phyloP scores from a whole-genome alignment of 2,888 invertebrate genomes.

The Eristalis tenax region DNA sequence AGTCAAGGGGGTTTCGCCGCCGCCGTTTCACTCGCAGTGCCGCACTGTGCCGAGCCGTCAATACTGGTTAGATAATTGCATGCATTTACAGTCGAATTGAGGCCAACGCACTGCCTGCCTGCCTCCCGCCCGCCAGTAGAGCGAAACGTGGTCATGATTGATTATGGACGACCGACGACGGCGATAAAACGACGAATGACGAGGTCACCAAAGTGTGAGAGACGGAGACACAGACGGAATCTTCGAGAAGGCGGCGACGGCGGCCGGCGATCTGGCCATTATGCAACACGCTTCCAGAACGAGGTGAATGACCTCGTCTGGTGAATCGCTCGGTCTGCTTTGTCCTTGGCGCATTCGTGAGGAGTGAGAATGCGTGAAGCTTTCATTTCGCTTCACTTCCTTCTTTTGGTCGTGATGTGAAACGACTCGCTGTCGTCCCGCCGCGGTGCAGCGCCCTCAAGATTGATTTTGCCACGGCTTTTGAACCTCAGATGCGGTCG shows the following conservation, averaged over 20 bases:
- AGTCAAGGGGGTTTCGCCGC: not conserved
- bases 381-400: not conserved
- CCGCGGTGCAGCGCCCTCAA: slow-evolving; percentile 1
- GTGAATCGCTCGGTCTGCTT: not conserved
- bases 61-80: slow-evolving; percentile 1
- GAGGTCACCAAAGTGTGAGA: not conserved
- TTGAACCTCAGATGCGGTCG: slow-evolving; percentile 1
- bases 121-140: not conserved
- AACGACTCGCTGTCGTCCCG: not conserved
- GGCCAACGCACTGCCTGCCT: not conserved
- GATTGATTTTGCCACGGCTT: not conserved
- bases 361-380: slow-evolving; percentile 1
- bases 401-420: not conserved
- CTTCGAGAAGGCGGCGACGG: not conserved
- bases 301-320: not conserved
- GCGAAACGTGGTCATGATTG: not conserved
- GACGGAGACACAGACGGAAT: not conserved
- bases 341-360: not conserved
- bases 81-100: not conserved
- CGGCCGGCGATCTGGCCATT: not conserved
- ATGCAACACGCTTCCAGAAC: not conserved
- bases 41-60: not conserved
- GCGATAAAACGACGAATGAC: not conserved
- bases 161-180: not conserved
- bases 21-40: not conserved